phyloP scores from a whole-genome alignment of 1,140 invertebrate genomes.

The Meloidogyne chitwoodi region DNA sequence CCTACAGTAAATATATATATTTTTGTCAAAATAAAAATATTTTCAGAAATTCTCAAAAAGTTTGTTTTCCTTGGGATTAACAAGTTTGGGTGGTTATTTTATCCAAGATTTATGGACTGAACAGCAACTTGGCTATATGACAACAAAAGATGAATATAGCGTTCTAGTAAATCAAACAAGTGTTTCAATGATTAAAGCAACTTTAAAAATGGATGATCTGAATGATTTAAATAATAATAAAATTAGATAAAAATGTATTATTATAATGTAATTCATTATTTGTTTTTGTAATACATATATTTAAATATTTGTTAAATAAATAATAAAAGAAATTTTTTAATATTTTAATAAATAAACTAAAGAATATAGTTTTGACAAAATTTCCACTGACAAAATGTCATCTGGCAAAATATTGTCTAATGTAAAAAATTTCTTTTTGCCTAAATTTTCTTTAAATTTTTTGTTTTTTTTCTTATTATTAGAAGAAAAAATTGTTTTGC shows the following conservation, averaged over 20 bases:
- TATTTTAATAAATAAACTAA: too few relatives aligned
- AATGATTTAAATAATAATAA: background rate
- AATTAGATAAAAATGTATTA: background rate
- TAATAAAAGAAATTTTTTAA: too few relatives aligned
- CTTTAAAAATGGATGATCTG: slow-evolving; percentile 8
- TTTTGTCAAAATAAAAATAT: background rate
- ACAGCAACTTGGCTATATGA: slow-evolving; percentile 31
- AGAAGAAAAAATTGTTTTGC: too few relatives aligned
- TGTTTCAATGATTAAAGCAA: slow-evolving; percentile 33
- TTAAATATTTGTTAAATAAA: too few relatives aligned
- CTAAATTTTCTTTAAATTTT: too few relatives aligned
- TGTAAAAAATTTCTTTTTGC: too few relatives aligned
- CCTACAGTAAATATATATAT: slow-evolving; percentile 32
- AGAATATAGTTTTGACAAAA: too few relatives aligned
- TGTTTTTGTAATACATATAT: too few relatives aligned
- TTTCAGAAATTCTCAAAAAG: slow-evolving; percentile 27
- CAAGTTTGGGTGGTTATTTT: slow-evolving; percentile 37
- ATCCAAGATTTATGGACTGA: slow-evolving; percentile 47
- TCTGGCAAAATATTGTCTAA: too few relatives aligned
- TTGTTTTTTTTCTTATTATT: too few relatives aligned
- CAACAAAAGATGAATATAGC: slow-evolving; percentile 4
- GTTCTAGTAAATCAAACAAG: slow-evolving; percentile 25
- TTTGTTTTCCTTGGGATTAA: slow-evolving; percentile 37
- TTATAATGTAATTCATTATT: background rate
- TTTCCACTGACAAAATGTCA: too few relatives aligned